Conservation (phyloP, 1,140 invertebrate species). For the Listronotus oregonensis region DNA sequence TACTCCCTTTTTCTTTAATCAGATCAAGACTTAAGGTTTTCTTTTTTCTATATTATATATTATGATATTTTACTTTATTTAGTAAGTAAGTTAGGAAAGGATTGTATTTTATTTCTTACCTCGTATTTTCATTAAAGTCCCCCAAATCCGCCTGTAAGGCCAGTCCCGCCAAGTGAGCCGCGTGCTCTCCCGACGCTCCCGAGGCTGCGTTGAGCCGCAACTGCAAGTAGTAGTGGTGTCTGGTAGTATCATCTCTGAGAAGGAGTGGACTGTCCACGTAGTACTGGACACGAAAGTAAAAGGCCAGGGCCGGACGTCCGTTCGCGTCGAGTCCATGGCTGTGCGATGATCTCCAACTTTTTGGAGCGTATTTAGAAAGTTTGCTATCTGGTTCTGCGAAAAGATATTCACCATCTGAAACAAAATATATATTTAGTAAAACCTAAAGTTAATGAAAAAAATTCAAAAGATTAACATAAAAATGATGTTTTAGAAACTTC, state of each 20-base stretch:
- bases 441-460: no score
- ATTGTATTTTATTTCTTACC: conserved; percentile 54
- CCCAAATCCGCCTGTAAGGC: conserved; percentile 87
- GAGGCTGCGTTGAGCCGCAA: conserved; percentile 84
- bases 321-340: conserved; percentile 89
- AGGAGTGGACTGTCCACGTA: conserved; percentile 89
- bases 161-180: conserved; percentile 72
- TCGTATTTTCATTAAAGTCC: conserved; percentile 58
- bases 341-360: conserved; percentile 91
- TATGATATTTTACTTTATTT: no score
- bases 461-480: no score
- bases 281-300: conserved; percentile 93
- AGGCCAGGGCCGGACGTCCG: conserved; percentile 84
- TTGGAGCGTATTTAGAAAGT: conserved; percentile 93
- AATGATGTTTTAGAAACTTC: no score
- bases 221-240: conserved; percentile 93
- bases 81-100: no score
- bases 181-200: conserved; percentile 72
- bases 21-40: no score
- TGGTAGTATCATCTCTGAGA: conserved; percentile 85
- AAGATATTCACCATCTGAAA: conserved; percentile 92
- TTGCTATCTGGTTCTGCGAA: conserved; percentile 94
- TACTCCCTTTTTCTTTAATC: no score
- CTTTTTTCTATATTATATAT: no score
- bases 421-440: no score